phyloP scores from a whole-genome alignment of 2,888 invertebrate genomes.

The Aphrophora alni region DNA sequence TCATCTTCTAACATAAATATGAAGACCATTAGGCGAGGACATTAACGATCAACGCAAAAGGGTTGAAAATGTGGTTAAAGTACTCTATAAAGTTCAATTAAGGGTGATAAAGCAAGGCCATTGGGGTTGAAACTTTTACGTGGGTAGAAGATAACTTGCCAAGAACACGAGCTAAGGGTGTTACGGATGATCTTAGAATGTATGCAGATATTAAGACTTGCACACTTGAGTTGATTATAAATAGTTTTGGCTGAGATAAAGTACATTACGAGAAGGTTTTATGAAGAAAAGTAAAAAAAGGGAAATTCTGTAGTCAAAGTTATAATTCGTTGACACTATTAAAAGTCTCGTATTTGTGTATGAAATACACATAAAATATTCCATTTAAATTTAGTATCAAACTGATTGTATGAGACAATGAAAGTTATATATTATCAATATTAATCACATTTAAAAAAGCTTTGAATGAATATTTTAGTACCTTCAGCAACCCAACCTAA shows the following conservation, averaged over 20 bases:
- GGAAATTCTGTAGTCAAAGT: too few species aligned
- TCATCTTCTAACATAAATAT: neutral
- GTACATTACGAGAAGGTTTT: too few species aligned
- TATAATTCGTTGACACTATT: too few species aligned
- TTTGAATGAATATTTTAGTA: too few species aligned
- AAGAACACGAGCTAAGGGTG: neutral
- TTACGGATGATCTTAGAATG: neutral
- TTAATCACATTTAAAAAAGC: too few species aligned
- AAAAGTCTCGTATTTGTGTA: too few species aligned
- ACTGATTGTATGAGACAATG: too few species aligned
- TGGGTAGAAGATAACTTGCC: neutral
- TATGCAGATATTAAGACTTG: neutral
- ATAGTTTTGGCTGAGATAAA: neutral
- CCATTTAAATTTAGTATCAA: too few species aligned
- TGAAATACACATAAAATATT: too few species aligned
- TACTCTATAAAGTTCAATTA: constrained; percentile 2
- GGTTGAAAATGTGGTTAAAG: neutral
- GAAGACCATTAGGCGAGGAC: neutral
- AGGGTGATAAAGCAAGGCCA: neutral
- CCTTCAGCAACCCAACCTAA: too few species aligned
- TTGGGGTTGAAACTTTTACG: neutral
- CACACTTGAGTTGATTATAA: neutral
- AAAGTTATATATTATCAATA: too few species aligned
- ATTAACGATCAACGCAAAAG: neutral
- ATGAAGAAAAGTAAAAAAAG: too few species aligned